Evolutionary conservation across 1,140 invertebrate genomes (phyloP).

Genomic region (Neelides sp.): DNA sequence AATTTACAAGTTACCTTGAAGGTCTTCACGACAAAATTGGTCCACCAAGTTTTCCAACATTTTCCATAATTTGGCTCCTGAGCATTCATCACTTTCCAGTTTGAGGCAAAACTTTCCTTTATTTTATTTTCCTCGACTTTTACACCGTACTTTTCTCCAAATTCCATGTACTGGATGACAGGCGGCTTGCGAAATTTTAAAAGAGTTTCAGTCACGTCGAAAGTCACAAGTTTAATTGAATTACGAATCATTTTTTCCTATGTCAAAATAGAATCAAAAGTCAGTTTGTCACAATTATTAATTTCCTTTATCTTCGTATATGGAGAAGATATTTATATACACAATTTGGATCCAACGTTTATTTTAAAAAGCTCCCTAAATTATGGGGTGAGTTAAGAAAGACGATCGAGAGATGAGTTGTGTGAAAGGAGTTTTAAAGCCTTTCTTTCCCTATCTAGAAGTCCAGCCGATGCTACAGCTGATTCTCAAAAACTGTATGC

Average conservation of each 20-base stretch:
- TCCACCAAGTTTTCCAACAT: slow-evolving; percentile 72
- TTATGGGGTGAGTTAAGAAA: too few relatives aligned
- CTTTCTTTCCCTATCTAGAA: too few relatives aligned
- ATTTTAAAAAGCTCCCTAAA: too few relatives aligned
- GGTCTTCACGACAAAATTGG: slow-evolving; percentile 47
- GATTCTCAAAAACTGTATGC: too few relatives aligned
- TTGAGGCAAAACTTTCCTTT: slow-evolving; percentile 48
- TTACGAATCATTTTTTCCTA: not conserved
- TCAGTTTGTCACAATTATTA: too few relatives aligned
- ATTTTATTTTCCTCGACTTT: slow-evolving; percentile 45
- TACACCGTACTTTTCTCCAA: slow-evolving; percentile 54
- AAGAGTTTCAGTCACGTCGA: slow-evolving; percentile 76
- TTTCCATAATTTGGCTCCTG: slow-evolving; percentile 68
- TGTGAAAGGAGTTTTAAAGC: too few relatives aligned
- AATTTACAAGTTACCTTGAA: slow-evolving; percentile 42
- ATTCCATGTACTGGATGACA: slow-evolving; percentile 57
- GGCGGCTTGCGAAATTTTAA: slow-evolving; percentile 53
- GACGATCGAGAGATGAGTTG: too few relatives aligned
- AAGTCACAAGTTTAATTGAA: slow-evolving; percentile 53
- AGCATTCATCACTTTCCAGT: slow-evolving; percentile 47
- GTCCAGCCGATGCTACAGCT: too few relatives aligned
- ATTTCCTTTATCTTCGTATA: too few relatives aligned
- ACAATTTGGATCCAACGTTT: too few relatives aligned
- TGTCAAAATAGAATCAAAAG: too few relatives aligned
- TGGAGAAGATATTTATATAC: too few relatives aligned